A percentile compares a stretch with the other conserved stretches of the same genome.
phyloP scores from a whole-genome alignment of 2,888 invertebrate genomes.

The Hymenopus coronatus region DNA sequence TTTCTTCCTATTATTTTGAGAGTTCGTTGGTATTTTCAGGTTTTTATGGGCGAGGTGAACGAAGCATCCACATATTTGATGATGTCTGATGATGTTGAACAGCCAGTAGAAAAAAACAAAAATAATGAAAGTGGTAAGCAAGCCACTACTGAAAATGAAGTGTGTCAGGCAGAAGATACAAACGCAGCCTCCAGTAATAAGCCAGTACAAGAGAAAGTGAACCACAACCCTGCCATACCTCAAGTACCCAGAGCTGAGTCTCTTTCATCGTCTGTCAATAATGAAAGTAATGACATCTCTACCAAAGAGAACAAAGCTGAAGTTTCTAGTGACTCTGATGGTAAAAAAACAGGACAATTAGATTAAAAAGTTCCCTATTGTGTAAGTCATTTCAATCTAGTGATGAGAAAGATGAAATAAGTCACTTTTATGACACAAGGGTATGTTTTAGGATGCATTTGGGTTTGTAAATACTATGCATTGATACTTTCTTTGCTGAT shows the following conservation, averaged over 20 bases:
- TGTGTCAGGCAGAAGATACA: neutral
- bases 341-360: neutral
- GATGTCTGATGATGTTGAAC: neutral
- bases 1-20: no score
- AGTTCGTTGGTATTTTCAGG: neutral
- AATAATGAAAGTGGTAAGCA: neutral
- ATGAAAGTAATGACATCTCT: neutral
- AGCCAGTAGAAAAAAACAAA: neutral
- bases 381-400: neutral
- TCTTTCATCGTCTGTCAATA: neutral
- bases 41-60: conserved; percentile 9
- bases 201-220: neutral
- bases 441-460: neutral
- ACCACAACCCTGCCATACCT: neutral
- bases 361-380: neutral
- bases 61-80: neutral
- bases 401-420: neutral
- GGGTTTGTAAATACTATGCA: neutral
- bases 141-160: neutral
- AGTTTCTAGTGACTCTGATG: neutral
- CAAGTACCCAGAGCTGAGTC: neutral
- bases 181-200: neutral
- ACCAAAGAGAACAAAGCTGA: neutral
- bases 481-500: neutral
- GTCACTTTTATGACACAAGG: neutral